Conservation (phyloP, 2,888 invertebrate genomes). For the Caenorhabditis parvicauda region DNA sequence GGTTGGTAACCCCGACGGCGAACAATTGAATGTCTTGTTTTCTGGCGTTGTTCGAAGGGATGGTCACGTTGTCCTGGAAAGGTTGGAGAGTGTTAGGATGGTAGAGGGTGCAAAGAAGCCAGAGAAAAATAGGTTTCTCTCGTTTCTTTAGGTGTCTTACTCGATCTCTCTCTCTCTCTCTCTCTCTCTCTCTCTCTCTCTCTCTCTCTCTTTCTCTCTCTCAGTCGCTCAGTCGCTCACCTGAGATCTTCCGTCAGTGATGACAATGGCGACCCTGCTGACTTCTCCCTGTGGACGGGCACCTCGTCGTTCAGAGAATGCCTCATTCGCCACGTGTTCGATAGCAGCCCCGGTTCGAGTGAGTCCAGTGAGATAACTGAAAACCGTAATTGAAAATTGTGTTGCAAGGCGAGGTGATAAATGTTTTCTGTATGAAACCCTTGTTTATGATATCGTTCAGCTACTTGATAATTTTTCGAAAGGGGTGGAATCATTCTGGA, state of each 20-base stretch:
- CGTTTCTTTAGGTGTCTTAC: too few species aligned
- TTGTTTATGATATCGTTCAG: too few species aligned
- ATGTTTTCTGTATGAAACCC: neutral
- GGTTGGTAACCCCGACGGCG: constrained; percentile 62
- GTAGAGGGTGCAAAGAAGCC: neutral
- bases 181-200: too few species aligned
- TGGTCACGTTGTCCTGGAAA: constrained; percentile 54
- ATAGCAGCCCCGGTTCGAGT: constrained; percentile 62
- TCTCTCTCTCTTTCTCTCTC: too few species aligned
- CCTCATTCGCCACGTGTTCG: constrained; percentile 61
- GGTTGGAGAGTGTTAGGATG: neutral
- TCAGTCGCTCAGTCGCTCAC: constrained; percentile 14
- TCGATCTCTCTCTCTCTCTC: too few species aligned
- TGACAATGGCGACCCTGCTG: constrained; percentile 62
- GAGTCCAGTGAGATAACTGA: constrained; percentile 56
- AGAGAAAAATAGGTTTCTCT: neutral
- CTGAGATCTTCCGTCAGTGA: constrained; percentile 63
- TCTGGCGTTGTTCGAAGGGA: constrained; percentile 55
- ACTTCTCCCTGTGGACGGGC: constrained; percentile 48
- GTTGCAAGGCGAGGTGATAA: neutral
- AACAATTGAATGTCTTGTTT: constrained; percentile 61
- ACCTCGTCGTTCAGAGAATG: constrained; percentile 59
- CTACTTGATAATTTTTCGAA: too few species aligned
- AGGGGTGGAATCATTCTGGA: too few species aligned
- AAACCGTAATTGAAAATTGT: too few species aligned